Base-by-base conservation (phyloP, 2,113 vertebrate species). In the Takifugu flavidus region DNA sequence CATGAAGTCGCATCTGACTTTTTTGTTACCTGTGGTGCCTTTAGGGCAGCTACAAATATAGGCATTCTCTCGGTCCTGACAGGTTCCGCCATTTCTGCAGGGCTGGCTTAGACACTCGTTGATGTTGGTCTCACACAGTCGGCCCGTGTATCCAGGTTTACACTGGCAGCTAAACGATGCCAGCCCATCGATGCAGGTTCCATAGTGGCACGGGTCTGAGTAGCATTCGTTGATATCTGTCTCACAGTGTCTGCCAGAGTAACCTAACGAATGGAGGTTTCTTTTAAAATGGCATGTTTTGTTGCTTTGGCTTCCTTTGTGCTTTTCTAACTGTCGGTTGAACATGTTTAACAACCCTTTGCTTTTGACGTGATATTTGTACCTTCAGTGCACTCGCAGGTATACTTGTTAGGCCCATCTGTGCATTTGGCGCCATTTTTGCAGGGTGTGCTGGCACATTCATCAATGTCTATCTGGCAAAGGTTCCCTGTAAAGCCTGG, bases 371-470 rank as follows among this genome's bases (percentile, higher is more conserved):
- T 20, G 25, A 50, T 14, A 12, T 29, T 13, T 49, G 5, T 90
- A 98, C 96, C 96, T 92, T 98, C 95, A 0, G 95, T 88, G 77
- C 96, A 99, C 84, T 94, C 91, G 74, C 96, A 98, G 74, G 85
- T 92, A 84, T 99, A 99, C 80, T 92, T 90, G 82, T 96, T 97
- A 67, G 95, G 93, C 4, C 95, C 95, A 0, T 99, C 95, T 42
- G 94, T 83, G 26, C 96, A 99, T 69, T 93, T 95, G 82, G 95
- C 96, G 0, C 95, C 95, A 0, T 99, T 97, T 88, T 91, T 91
- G 85, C 96, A 98, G 2, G 96, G 96, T 0, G 96, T 99, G 85
- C 96, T 98, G 59, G 96, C 94, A 0, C 96, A 99, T 80, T 99
- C 96, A 0, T 99, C 96, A 1, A 95, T 90, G 51, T 99, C 95